Evolutionary conservation across 1,140 invertebrate genomes (phyloP).

Genomic region (Tetranychus cinnabarinus): DNA sequence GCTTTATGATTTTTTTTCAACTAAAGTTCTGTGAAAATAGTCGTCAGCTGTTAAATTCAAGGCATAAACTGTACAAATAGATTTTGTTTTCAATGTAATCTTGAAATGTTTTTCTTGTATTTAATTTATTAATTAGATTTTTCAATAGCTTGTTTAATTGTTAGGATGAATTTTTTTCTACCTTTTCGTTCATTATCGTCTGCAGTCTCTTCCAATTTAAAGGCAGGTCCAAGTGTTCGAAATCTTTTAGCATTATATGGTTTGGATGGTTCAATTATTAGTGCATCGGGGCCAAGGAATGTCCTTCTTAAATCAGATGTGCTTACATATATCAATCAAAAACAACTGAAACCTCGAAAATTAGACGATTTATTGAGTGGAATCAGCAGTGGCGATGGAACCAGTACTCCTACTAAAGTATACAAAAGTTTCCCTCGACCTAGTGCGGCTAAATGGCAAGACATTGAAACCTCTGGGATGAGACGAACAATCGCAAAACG

Average conservation of each 20-base stretch:
- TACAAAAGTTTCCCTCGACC: not conserved
- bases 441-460: slow-evolving; percentile 14
- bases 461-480: slow-evolving; percentile 23
- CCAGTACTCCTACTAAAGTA: not conserved
- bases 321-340: slow-evolving; percentile 28
- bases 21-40: no score
- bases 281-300: slow-evolving; percentile 31
- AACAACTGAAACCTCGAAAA: slow-evolving; percentile 25
- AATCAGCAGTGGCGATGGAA: not conserved
- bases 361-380: not conserved
- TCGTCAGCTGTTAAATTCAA: no score
- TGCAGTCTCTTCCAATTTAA: not conserved
- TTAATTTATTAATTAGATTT: no score
- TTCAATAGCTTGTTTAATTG: no score
- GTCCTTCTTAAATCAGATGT: slow-evolving; percentile 38
- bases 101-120: no score
- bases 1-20: no score
- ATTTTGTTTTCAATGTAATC: no score
- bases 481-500: slow-evolving; percentile 30
- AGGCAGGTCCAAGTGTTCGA: slow-evolving; percentile 35
- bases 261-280: slow-evolving; percentile 25
- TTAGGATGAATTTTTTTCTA: no score
- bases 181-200: not conserved
- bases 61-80: no score
- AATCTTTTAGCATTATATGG: slow-evolving; percentile 33